Evolutionary conservation across 2,888 invertebrate species (phyloP), one percentile per base, ranked within the genome.

Genomic region (Zhengitettix transpicula): DNA sequence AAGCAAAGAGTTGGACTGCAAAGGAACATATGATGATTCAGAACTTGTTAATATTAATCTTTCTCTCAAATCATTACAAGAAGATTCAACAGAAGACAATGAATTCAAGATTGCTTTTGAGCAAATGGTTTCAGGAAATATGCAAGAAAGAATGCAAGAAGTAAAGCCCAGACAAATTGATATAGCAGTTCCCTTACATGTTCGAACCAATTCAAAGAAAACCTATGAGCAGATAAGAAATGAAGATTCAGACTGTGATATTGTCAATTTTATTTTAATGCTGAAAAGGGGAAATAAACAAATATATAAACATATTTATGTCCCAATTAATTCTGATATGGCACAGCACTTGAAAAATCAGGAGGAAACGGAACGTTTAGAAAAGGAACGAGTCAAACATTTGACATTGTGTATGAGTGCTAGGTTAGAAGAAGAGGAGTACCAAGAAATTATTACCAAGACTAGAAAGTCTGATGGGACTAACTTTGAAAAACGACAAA

Each of bases 351-450:
- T 95, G 60, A 85, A 91, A 67, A 86, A 89, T 67, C 85, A 94
- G 70, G 95, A 95, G 87, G 78, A 80, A 71, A 74, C 72, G 42
- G 75, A 75, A 63, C 67, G 72, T 58, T 71, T 70, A 64, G 81
- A 81, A 69, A 78, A 78, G 67, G 77, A 79, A 67, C 69, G 71
- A 59, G 76, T 81, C 66, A 81, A 81, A 68, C 80, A 86, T 61
- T 77, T 97, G 58, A 96, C 95, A 0, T 75, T 97, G 10, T 92
- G 94, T 70, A 96, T 96, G 65, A 95, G 93, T 14, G 93, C 95
- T 71, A 78, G 95, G 57, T 90, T 95, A 73, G 95, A 95, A 71
- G 93, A 95, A 70, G 96, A 97, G 72, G 95, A 96, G 70, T 92
- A 93, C 69, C 86, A 84, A 67, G 84, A 86, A 69, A 76, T 81